Base-by-base conservation (phyloP, 1,140 invertebrate genomes). In the Rhagoletis zephyria region DNA sequence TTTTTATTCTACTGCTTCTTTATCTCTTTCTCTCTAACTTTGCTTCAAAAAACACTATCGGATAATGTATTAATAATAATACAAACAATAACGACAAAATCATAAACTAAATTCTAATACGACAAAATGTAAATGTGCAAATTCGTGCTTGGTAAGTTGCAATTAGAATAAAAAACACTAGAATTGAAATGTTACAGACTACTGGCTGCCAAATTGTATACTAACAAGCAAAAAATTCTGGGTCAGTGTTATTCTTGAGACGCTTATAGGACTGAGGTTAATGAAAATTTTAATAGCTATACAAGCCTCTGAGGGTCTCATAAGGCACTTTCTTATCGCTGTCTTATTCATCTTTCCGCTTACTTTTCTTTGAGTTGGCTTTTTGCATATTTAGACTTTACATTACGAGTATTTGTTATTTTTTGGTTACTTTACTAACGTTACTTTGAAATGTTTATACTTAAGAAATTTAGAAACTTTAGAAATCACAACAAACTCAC, bases 141-240 rank as follows among this genome's bases (percentile, higher is more conserved):
- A 42, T 74, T 74, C 67, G 40, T 74, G 67, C 42, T 74, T 74
- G 67, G 67, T 74, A 74, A 74, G 67, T 74, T 14, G 16, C 40
- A 48, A 4, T 74, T 74, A 45, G 67, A 42, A 48, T 74, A 74
- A 74, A 70, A 65, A 74, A 16, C 12, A 14, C 12, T 74, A 67
- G 67, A 45, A 45, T 74, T 48, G 40, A 74, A 56, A n/a, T 74
- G 10, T 74, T n/a, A 14, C 10, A 74, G 40, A 12, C n/a, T 30
- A 45, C 45, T 74, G 67, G 12, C 67, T 74, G 3, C 42, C 67
- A 7, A 42, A 74, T 16, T 16, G 51, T 45, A 70, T 56, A 56
- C 51, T 56, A 56, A 56, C 51, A 1, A 56, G 51, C 5, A 56
- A 10, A 56, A 56, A 56, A 56, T 0, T 7, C 5, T 56, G 1